Conservation (phyloP, 2,888 invertebrate species). For the Dasypolia templi region DNA sequence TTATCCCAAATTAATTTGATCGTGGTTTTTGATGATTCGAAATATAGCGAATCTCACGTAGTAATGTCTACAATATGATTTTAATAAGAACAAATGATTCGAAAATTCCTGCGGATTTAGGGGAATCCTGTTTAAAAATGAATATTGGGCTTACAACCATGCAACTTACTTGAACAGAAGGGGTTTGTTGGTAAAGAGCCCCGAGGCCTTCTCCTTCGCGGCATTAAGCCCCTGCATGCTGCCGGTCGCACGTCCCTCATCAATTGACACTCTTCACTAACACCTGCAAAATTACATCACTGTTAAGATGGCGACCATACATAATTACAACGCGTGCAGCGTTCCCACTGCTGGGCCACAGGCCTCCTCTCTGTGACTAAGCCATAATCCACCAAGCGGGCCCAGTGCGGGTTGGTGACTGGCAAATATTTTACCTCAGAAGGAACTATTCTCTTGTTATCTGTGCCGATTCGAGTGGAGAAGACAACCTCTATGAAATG, state of each 20-base stretch:
- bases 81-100: neutral
- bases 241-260: slow-evolving; percentile 81
- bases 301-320: neutral
- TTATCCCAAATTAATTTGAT: neutral
- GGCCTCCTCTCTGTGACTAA: neutral
- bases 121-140: neutral
- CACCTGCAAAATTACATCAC: slow-evolving; percentile 74
- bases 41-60: neutral
- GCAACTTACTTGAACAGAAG: slow-evolving; percentile 87
- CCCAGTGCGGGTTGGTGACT: neutral
- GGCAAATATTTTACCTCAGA: neutral
- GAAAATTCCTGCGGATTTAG: neutral
- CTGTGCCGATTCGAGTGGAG: neutral
- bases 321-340: neutral
- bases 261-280: slow-evolving; percentile 79
- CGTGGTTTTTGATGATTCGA: too few relatives aligned
- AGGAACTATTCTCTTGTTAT: neutral
- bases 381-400: neutral
- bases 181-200: slow-evolving; percentile 88
- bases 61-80: neutral
- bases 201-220: slow-evolving; percentile 89
- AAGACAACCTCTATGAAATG: neutral
- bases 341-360: neutral
- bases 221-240: slow-evolving; percentile 88
- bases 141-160: slow-evolving; percentile 9